Percentiles rank a stretch among this genome's conserved stretches.
Evolutionary conservation across 2,888 invertebrate genomes (phyloP).

Genomic region (Ophioninae sp.): DNA sequence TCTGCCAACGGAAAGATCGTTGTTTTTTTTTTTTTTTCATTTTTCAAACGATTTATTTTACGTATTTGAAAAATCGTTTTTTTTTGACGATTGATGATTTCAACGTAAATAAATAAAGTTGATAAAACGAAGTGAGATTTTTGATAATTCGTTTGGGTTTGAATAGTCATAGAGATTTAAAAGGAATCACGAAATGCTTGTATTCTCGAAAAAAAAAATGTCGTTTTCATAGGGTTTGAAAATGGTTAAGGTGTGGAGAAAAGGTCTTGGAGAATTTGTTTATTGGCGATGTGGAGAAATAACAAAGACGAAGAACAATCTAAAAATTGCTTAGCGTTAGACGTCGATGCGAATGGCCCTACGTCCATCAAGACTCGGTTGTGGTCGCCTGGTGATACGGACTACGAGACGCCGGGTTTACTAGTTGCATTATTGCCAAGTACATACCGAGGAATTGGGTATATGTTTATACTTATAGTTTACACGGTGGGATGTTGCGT

Average conservation of each 20-base stretch:
- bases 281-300: too few species aligned
- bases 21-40: too few species aligned
- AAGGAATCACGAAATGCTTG: background rate
- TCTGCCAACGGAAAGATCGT: too few species aligned
- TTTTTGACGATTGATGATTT: too few species aligned
- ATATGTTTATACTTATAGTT: slow-evolving; percentile 23
- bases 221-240: background rate
- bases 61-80: too few species aligned
- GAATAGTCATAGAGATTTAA: too few species aligned
- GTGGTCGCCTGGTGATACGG: background rate
- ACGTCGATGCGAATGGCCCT: background rate
- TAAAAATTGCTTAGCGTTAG: background rate
- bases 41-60: too few species aligned
- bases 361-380: too few species aligned
- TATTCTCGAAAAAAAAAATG: background rate
- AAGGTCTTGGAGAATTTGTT: background rate
- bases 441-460: slow-evolving; percentile 4
- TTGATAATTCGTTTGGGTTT: too few species aligned
- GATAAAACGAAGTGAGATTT: too few species aligned
- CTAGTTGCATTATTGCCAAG: background rate
- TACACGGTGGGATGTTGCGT: slow-evolving; percentile 17
- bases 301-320: background rate
- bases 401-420: background rate
- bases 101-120: too few species aligned
- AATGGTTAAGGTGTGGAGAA: background rate